Base-by-base conservation (phyloP, 2,113 vertebrate genomes). In the Diadophis punctatus region DNA sequence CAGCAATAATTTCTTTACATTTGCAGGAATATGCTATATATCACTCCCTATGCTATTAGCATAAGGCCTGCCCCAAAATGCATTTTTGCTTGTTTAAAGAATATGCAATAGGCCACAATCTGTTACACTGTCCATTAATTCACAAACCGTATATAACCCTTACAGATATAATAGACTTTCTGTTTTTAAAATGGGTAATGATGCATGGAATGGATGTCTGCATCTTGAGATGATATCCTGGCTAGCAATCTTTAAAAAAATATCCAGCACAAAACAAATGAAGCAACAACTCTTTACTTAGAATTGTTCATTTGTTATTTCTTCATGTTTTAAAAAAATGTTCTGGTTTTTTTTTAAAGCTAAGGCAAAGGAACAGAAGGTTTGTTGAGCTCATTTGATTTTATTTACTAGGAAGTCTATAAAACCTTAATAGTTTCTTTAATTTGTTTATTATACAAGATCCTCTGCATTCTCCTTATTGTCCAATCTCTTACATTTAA, bases 161-260 rank as follows among this genome's bases (percentile, higher is more conserved):
- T 96, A 94, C 51, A 93, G 92, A 89, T 94, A 90, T 86, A 95
- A 96, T 91, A 95, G 95, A 91, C 94, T 43, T 49, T 43, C 92
- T 94, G 88, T 95, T 91, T 95, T 93, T 96, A 92, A 95, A 93
- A 94, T 94, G 93, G 93, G 95, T 96, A 95, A 96, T 91, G 96
- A 95, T 94, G 92, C 95, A 91, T 93, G 91, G 93, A 96, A 96
- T 95, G 92, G 95, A 93, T 56, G 89, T 93, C 96, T 94, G 95
- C 94, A 92, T 96, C 87, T 96, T 95, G 93, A 97, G 95, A 96
- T 96, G 90, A 91, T 92, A 95, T 94, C 91, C 91, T 20, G 96
- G 95, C 48, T 93, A 91, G 80, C 93, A 94, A 96, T 96, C 95
- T 93, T 95, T 93, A 94, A 94, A 95, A 34, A 43, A 22, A 80